phyloP scores from a whole-genome alignment of 2,888 invertebrate species.

The Conops quadrifasciatus region DNA sequence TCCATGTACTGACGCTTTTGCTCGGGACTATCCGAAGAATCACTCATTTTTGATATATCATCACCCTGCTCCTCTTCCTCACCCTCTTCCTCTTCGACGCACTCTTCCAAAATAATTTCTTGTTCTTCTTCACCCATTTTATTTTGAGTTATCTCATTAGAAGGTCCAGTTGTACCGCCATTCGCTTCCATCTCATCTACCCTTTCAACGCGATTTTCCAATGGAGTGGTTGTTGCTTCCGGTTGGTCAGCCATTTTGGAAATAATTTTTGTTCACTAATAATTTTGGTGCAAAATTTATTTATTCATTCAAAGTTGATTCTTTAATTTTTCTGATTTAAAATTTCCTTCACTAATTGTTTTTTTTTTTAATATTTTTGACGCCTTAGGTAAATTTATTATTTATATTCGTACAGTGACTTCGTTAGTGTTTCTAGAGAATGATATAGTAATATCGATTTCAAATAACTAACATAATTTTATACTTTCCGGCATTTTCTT shows the following conservation, averaged over 20 bases:
- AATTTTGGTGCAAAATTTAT: conserved; percentile 37
- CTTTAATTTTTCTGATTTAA: conserved; percentile 33
- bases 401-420: background rate
- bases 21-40: conserved; percentile 56
- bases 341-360: background rate
- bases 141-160: no score
- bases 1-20: conserved; percentile 55
- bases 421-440: no score
- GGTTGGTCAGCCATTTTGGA: conserved; percentile 13
- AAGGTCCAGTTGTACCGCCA: background rate
- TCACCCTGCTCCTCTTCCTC: conserved; percentile 42
- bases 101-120: conserved; percentile 25
- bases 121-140: conserved; percentile 37
- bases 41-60: conserved; percentile 51
- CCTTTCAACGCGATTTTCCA: background rate
- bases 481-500: no score
- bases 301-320: conserved; percentile 35
- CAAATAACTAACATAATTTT: no score
- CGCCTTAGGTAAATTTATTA: conserved; percentile 14
- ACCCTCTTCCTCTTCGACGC: conserved; percentile 33
- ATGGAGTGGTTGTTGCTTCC: background rate
- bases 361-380: conserved; percentile 18
- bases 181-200: conserved; percentile 21
- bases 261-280: conserved; percentile 30
- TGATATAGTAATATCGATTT: no score